Percentiles rank a stretch among this genome's conserved stretches.
phyloP scores from a whole-genome alignment of 1,140 invertebrate genomes.

The Bombus sylvicola region DNA sequence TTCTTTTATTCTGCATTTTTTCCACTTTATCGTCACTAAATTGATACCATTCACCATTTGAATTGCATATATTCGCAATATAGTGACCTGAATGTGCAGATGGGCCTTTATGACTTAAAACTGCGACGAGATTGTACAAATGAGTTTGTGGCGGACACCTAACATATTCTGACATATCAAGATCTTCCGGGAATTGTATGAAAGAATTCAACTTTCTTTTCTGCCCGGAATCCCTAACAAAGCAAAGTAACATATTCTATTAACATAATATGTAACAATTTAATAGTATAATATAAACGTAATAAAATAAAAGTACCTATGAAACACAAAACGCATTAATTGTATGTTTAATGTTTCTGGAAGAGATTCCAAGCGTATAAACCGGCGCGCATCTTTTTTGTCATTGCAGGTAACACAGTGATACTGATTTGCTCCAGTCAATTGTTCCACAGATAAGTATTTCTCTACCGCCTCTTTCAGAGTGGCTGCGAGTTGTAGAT shows the following conservation, averaged over 20 bases:
- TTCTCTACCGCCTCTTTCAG: slow-evolving; percentile 86
- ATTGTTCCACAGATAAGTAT: slow-evolving; percentile 86
- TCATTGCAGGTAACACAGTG: slow-evolving; percentile 85
- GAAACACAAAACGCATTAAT: slow-evolving; percentile 87
- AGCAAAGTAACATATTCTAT: slow-evolving; percentile 35
- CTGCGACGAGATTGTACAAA: slow-evolving; percentile 86
- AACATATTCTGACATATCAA: slow-evolving; percentile 87
- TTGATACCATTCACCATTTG: slow-evolving; percentile 85
- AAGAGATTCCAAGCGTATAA: slow-evolving; percentile 84
- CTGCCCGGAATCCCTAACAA: slow-evolving; percentile 84
- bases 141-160: slow-evolving; percentile 73
- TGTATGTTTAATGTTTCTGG: slow-evolving; percentile 90
- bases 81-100: slow-evolving; percentile 90
- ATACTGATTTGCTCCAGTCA: slow-evolving; percentile 88
- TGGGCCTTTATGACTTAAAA: slow-evolving; percentile 87
- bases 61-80: slow-evolving; percentile 84
- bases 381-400: slow-evolving; percentile 86
- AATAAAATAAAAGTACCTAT: slow-evolving; percentile 81
- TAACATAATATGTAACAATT: background rate
- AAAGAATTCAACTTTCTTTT: slow-evolving; percentile 88
- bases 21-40: slow-evolving; percentile 89
- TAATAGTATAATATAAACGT: background rate
- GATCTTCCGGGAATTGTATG: slow-evolving; percentile 86
- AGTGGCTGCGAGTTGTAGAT: slow-evolving; percentile 86
- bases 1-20: slow-evolving; percentile 82